These are phyloP conservation scores for Cyclopterus lumpus DNA, from an alignment of 2,797 vertebrate species.

Conservation along the genomic window DNA sequence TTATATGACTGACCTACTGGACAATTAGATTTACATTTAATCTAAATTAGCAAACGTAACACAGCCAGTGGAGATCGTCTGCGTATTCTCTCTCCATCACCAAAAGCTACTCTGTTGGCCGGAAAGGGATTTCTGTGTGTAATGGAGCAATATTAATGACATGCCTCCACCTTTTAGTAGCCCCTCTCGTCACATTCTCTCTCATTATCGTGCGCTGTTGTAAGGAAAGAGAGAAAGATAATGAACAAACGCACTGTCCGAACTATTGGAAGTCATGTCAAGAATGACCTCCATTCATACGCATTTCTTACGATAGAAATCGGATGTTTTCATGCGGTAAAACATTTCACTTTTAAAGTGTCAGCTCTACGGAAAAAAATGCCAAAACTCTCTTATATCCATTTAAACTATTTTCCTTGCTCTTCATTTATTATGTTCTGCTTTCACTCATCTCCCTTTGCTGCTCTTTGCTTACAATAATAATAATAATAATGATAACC, in stretches of 20 bases:
- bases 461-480: constrained; percentile 26
- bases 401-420: constrained; percentile 27
- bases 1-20: neutral
- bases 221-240: constrained; percentile 5
- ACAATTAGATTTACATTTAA: neutral
- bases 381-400: constrained; percentile 32
- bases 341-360: constrained; percentile 16
- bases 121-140: constrained; percentile 48
- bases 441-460: constrained; percentile 24
- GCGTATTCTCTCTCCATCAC: neutral
- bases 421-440: constrained; percentile 46
- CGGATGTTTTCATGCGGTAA: constrained; percentile 6
- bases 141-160: constrained; percentile 69
- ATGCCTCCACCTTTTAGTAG: constrained; percentile 50
- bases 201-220: constrained; percentile 40
- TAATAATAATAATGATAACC: constrained; percentile 32
- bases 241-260: neutral
- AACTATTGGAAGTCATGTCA: constrained; percentile 4
- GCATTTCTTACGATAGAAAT: neutral
- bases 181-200: constrained; percentile 54
- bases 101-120: neutral
- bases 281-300: neutral
- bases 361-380: constrained; percentile 1
- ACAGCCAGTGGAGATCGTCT: neutral
- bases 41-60: neutral